Conservation (phyloP, 2,113 vertebrate genomes). For the Tor tambroides region DNA sequence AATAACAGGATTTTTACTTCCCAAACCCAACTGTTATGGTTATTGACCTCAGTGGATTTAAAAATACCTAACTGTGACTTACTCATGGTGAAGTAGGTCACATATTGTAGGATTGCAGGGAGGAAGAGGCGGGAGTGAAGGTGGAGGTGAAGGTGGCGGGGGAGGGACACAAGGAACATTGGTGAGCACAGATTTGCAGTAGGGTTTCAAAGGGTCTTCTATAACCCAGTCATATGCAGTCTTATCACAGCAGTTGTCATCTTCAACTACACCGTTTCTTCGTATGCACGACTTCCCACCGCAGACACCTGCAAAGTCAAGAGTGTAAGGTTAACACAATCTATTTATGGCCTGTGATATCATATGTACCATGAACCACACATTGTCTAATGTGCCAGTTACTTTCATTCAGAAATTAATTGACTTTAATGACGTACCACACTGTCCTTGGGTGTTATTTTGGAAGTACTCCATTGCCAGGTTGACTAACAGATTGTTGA, state of each 20-base stretch:
- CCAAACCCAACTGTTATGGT: neutral
- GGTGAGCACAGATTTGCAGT: slow-evolving; percentile 56
- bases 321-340: neutral
- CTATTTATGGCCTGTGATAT: neutral
- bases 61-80: slow-evolving; percentile 37
- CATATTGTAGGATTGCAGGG: slow-evolving; percentile 53
- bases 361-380: neutral
- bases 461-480: slow-evolving; percentile 71
- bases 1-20: neutral
- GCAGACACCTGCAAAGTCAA: slow-evolving; percentile 67
- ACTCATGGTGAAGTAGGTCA: slow-evolving; percentile 64
- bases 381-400: neutral
- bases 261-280: slow-evolving; percentile 64
- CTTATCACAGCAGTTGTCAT: slow-evolving; percentile 68
- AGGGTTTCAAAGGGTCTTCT: slow-evolving; percentile 62
- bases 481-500: slow-evolving; percentile 62
- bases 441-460: slow-evolving; percentile 77
- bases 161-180: slow-evolving; percentile 46
- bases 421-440: slow-evolving; percentile 68
- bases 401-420: neutral
- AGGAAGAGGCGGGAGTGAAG: neutral
- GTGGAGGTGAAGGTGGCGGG: accelerated
- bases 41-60: neutral
- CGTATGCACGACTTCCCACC: slow-evolving; percentile 71
- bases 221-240: slow-evolving; percentile 73